phyloP scores from a whole-genome alignment of 2,113 vertebrate species.

The Cathartes aura region DNA sequence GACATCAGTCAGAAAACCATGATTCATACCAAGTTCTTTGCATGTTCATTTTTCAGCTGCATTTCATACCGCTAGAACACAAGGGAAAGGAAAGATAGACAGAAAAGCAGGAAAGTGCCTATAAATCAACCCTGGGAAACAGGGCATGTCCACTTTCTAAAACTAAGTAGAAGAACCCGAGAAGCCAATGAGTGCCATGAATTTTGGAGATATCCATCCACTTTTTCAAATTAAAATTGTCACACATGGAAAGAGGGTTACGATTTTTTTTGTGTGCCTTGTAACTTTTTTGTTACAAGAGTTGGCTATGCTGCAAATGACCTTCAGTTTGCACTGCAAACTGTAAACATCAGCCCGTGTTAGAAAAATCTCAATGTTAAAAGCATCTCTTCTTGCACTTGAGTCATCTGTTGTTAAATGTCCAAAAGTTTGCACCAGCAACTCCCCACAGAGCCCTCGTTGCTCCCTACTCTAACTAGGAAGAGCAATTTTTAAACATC shows the following conservation, averaged over 20 bases:
- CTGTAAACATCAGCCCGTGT: neutral
- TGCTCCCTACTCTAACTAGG: neutral
- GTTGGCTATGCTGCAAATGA: neutral
- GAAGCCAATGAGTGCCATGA: neutral
- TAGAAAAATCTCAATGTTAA: neutral
- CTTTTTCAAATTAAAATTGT: neutral
- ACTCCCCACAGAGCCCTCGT: neutral
- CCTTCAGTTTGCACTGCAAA: neutral
- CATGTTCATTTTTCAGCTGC: neutral
- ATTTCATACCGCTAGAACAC: neutral
- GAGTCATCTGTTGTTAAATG: neutral
- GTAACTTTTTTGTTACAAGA: neutral
- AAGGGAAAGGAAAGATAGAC: neutral
- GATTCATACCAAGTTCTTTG: neutral
- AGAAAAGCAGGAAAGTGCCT: neutral
- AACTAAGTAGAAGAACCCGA: neutral
- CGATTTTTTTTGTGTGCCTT: neutral
- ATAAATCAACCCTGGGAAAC: neutral
- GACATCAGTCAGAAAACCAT: neutral
- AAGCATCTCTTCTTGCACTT: neutral
- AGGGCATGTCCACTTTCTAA: neutral
- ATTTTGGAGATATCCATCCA: neutral
- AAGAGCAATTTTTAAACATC: neutral
- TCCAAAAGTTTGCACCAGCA: neutral
- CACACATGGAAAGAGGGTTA: neutral